Evolutionary conservation across 2,797 vertebrate genomes (phyloP), one percentile per base, ranked within the genome.

Genomic region (Dipus sagitta): DNA sequence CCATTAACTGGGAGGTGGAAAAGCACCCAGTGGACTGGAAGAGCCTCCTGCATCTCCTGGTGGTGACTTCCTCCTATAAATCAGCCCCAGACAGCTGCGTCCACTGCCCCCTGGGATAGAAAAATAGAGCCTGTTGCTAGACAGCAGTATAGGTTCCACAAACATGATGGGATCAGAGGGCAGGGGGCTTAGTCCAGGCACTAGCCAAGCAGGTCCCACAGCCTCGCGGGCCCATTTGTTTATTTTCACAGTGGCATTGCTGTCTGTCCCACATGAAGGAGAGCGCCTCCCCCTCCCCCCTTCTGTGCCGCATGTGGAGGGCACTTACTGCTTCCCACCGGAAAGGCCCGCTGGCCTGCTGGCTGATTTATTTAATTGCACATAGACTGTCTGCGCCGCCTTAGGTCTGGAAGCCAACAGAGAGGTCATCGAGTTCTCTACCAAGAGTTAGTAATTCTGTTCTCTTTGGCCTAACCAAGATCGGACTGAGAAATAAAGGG

Each of bases 131-230:
- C 96, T 93, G 92, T 97, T 98, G 97, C 97, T 97, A 97, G 97
- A 98, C 95, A 98, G 97, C 97, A 98, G 94, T 89, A 88, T 91
- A 97, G 98, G 98, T 97, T 97, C 98, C 98, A 98, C 98, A 98
- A 98, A 97, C 98, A 98, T 98, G 91, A 93, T 15, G 72, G 98
- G 98, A 98, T 98, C 98, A 98, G 97, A 98, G 98, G 98, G 96
- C 97, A 97, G 93, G 94, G 96, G 1, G 95, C 95, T 98, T 96
- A 98, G 98, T 97, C 98, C 95, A 89, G 92, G 97, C 94, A 97
- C 97, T 98, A 98, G 96, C 97, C 96, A 98, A 98, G 98, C 98
- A 98, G 97, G 88, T 85, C 96, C 87, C 95, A 85, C 95, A 96
- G 93, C 96, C 96, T 97, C 88, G 81, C 65, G 60, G 93, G 94